phyloP scores from a whole-genome alignment of 2,888 invertebrate species.

The Hermaeophaga mercurialis region DNA sequence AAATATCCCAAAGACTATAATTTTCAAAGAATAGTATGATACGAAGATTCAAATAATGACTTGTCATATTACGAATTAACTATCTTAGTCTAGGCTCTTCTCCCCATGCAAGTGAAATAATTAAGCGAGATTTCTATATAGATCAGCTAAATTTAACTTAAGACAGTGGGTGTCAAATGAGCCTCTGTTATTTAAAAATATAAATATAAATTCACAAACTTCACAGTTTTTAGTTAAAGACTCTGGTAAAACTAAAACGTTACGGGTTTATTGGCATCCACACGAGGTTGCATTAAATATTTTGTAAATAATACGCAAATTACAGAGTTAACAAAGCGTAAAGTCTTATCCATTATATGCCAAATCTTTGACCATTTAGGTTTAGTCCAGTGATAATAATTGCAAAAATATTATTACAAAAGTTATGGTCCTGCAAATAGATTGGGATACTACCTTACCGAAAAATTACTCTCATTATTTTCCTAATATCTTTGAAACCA shows the following conservation, averaged over 20 bases:
- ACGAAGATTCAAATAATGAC: slow-evolving; percentile 16
- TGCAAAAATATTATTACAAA: slow-evolving; percentile 40
- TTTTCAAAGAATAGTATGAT: slow-evolving; percentile 48
- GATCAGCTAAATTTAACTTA: slow-evolving; percentile 20
- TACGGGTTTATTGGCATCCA: slow-evolving; percentile 19
- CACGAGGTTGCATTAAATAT: slow-evolving; percentile 20
- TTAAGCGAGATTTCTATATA: slow-evolving; percentile 20
- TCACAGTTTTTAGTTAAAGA: background rate
- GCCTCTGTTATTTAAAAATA: background rate
- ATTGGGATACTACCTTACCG: slow-evolving; percentile 38
- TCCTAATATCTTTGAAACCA: slow-evolving; percentile 27
- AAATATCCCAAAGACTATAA: slow-evolving; percentile 38
- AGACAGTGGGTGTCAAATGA: slow-evolving; percentile 23
- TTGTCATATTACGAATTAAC: slow-evolving; percentile 23
- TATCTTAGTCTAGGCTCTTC: slow-evolving; percentile 24
- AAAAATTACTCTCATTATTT: slow-evolving; percentile 10
- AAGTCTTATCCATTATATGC: slow-evolving; percentile 30
- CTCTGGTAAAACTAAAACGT: slow-evolving; percentile 8
- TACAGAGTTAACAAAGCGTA: slow-evolving; percentile 24
- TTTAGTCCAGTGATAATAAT: slow-evolving; percentile 32
- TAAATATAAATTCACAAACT: background rate
- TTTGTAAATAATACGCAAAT: slow-evolving; percentile 4
- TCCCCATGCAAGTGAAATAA: slow-evolving; percentile 1
- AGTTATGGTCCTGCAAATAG: slow-evolving; percentile 35
- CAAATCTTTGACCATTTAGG: slow-evolving; percentile 42